A percentile compares a stretch with the other conserved stretches of the same genome.
Conservation (phyloP, 92 coral and sea anemone species). For the Epizoanthus ramosus region DNA sequence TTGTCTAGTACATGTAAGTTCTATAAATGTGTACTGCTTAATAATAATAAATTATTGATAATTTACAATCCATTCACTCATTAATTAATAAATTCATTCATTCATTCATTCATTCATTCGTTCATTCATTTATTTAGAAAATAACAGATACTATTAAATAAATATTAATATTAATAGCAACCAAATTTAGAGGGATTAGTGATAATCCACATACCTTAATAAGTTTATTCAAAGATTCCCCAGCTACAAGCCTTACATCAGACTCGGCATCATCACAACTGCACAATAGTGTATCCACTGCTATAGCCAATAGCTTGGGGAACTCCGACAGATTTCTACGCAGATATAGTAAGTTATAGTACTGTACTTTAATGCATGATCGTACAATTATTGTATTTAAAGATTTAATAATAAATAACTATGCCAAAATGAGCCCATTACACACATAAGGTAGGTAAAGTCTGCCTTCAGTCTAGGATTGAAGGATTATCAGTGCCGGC, state of each 20-base stretch:
- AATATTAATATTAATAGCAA: background rate
- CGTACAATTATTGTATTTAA: too few relatives aligned
- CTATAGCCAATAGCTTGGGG: slow-evolving; percentile 92
- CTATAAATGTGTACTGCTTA: too few relatives aligned
- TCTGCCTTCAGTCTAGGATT: background rate
- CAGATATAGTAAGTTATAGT: background rate
- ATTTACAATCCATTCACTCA: too few relatives aligned
- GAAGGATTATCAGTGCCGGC: too few relatives aligned
- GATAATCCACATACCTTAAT: slow-evolving; percentile 65
- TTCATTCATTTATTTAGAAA: too few relatives aligned
- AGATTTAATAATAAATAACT: background rate
- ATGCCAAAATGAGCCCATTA: background rate
- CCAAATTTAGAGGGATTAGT: background rate
- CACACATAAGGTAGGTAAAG: background rate
- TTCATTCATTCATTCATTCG: too few relatives aligned
- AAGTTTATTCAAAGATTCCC: slow-evolving; percentile 87
- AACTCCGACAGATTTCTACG: slow-evolving; percentile 86
- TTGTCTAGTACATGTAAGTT: too few relatives aligned
- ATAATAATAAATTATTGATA: too few relatives aligned
- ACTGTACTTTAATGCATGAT: too few relatives aligned
- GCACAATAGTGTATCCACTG: slow-evolving; percentile 80
- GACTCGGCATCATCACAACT: slow-evolving; percentile 92
- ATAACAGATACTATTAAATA: background rate
- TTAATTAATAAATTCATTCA: too few relatives aligned
- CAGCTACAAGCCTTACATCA: slow-evolving; percentile 96